phyloP scores from a whole-genome alignment of 2,888 invertebrate genomes.

The Meiosimyza decipiens region DNA sequence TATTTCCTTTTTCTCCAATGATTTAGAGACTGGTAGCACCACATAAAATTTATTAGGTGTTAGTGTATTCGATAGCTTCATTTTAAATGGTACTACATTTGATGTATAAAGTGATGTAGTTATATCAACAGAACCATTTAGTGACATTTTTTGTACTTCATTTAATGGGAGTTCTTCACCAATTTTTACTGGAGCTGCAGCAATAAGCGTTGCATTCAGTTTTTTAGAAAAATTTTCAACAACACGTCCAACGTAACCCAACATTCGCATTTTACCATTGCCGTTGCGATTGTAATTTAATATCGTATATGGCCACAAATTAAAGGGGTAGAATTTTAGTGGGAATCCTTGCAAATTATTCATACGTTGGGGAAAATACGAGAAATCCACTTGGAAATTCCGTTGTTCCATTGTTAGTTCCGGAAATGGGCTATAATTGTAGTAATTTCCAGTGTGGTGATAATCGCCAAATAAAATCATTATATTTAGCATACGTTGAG shows the following conservation, averaged over 20 bases:
- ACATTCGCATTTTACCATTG: slow-evolving; percentile 19
- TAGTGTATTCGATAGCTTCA: slow-evolving; percentile 27
- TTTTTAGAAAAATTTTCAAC: slow-evolving; percentile 42
- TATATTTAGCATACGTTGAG: slow-evolving; percentile 21
- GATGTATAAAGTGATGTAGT: slow-evolving; percentile 27
- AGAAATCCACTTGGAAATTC: background rate
- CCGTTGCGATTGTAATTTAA: slow-evolving; percentile 35
- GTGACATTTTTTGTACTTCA: background rate
- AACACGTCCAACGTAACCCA: slow-evolving; percentile 45
- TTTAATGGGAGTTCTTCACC: background rate
- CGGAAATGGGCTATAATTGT: slow-evolving; percentile 21
- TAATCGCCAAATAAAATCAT: slow-evolving; percentile 18
- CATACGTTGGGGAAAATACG: slow-evolving; percentile 24
- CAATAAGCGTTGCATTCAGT: slow-evolving; percentile 45
- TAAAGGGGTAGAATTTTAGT: slow-evolving; percentile 36
- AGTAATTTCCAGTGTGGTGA: background rate
- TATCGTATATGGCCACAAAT: slow-evolving; percentile 46
- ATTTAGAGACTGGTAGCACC: too few species aligned
- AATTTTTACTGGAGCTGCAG: background rate
- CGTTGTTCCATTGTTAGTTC: background rate
- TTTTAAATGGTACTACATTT: background rate
- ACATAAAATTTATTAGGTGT: too few species aligned
- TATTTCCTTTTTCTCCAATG: too few species aligned
- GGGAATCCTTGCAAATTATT: slow-evolving; percentile 17
- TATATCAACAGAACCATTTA: slow-evolving; percentile 30